These are phyloP conservation scores for Cataglyphis hispanica DNA, from an alignment of 1,140 invertebrate genomes.

Conservation along the genomic window DNA sequence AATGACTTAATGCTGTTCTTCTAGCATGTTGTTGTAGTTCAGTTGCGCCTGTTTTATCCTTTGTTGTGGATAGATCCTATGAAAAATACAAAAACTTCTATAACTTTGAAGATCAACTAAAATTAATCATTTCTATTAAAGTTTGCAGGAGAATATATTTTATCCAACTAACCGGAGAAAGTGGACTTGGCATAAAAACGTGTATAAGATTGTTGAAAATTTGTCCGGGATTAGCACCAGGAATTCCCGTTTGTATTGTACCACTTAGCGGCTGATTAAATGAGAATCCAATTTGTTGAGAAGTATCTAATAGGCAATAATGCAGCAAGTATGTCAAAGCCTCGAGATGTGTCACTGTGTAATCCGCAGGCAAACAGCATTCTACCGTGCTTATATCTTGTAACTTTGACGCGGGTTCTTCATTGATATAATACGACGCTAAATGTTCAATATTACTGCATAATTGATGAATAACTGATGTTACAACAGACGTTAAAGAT, in stretches of 20 bases:
- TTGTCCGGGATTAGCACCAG: conserved; percentile 89
- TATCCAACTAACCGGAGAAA: conserved; percentile 81
- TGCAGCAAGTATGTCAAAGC: conserved; percentile 94
- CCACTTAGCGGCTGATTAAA: conserved; percentile 88
- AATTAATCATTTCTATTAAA: conserved; percentile 25
- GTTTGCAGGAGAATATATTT: background rate
- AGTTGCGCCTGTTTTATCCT: conserved; percentile 80
- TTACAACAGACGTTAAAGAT: conserved; percentile 92
- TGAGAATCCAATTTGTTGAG: conserved; percentile 88
- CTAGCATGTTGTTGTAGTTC: conserved; percentile 89
- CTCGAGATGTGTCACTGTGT: conserved; percentile 93
- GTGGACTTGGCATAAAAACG: conserved; percentile 89
- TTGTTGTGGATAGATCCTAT: conserved; percentile 74
- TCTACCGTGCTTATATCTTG: conserved; percentile 82
- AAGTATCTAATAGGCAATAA: conserved; percentile 93
- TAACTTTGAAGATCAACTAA: conserved; percentile 1
- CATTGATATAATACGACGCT: conserved; percentile 85
- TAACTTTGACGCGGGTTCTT: conserved; percentile 76
- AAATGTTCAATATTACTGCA: conserved; percentile 94
- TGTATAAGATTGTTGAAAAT: conserved; percentile 94
- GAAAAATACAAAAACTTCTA: conserved; percentile 27
- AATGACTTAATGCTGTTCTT: conserved; percentile 91
- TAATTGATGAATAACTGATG: conserved; percentile 93
- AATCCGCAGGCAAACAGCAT: conserved; percentile 90
- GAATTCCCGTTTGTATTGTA: conserved; percentile 83